Evolutionary conservation across 2,797 vertebrate genomes (phyloP), one percentile per base, ranked within the genome.

Genomic region (Intellagama lesueurii): DNA sequence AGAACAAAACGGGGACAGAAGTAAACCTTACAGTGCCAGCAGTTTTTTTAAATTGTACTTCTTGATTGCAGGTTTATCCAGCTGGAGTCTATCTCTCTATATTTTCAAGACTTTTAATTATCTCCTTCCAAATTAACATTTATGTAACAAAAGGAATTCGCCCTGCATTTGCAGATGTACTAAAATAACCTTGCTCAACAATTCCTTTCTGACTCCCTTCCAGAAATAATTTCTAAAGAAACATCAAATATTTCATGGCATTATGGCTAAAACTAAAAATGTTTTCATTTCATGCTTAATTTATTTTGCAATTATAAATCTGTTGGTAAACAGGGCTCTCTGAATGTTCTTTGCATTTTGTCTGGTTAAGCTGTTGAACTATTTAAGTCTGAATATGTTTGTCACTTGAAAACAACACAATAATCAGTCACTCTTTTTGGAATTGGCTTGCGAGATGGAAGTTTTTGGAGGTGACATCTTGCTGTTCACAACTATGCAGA

Each of bases 201-300:
- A 90, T 88, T 95, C 88, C 87, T 82, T 91, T 95, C 93, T 92
- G 94, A 95, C 93, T 93, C 88, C 93, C 93, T 93, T 93, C 75
- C 92, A 94, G 93, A 81, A 95, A 94, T 95, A 93, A 96, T 95
- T 94, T 95, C 90, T 89, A 94, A 96, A 95, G 90, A 91, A 96
- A 95, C 93, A 94, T 91, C 92, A 95, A 94, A 94, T 96, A 95
- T 96, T 95, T 97, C 92, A 89, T 91, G 94, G 92, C 91, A 96
- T 95, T 96, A 95, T 94, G 91, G 96, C 92, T 95, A 93, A 96
- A 96, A 96, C 96, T 91, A 81, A 95, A 92, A 96, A 95, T 93
- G 95, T 95, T 96, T 97, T 96, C 94, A 97, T 98, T 97, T 97
- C 97, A 97, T 92, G 96, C 95, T 95, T 96, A 97, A 97, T 97